phyloP scores from a whole-genome alignment of 2,797 vertebrate genomes.

The Sebastes cheni region DNA sequence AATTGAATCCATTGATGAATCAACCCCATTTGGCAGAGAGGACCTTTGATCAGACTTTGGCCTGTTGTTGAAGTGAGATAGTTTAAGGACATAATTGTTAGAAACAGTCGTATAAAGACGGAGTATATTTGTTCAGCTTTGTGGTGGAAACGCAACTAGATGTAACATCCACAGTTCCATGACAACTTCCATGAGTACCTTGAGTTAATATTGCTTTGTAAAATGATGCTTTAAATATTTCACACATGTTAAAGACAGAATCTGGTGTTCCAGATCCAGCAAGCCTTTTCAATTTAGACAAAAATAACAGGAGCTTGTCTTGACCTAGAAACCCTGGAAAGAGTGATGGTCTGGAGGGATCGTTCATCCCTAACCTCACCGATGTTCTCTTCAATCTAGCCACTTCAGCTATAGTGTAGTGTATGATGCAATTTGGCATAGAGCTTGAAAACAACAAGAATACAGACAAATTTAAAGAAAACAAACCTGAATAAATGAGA shows the following conservation, averaged over 20 bases:
- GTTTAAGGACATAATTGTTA: not conserved
- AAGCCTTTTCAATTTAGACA: too few species aligned
- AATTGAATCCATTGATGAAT: conserved; percentile 27
- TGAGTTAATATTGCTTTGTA: not conserved
- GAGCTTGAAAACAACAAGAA: not conserved
- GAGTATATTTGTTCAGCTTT: not conserved
- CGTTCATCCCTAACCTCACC: not conserved
- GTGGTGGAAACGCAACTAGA: not conserved
- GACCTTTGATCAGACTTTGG: not conserved
- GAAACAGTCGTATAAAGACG: not conserved
- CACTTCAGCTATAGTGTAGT: not conserved
- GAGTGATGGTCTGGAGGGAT: not conserved
- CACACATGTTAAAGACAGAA: not conserved
- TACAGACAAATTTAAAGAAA: not conserved
- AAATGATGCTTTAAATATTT: not conserved
- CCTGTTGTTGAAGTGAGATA: not conserved
- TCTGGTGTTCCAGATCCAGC: not conserved
- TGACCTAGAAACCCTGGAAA: not conserved
- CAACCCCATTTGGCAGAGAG: not conserved
- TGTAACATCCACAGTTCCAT: not conserved
- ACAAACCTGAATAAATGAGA: not conserved
- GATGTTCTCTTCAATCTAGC: not conserved
- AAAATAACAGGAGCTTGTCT: not conserved
- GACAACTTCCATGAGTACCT: not conserved
- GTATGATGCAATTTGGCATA: not conserved